Percentiles rank a stretch among this genome's conserved stretches.
Evolutionary conservation across 2,888 invertebrate genomes (phyloP).

Genomic region (Ophion obscuratus): DNA sequence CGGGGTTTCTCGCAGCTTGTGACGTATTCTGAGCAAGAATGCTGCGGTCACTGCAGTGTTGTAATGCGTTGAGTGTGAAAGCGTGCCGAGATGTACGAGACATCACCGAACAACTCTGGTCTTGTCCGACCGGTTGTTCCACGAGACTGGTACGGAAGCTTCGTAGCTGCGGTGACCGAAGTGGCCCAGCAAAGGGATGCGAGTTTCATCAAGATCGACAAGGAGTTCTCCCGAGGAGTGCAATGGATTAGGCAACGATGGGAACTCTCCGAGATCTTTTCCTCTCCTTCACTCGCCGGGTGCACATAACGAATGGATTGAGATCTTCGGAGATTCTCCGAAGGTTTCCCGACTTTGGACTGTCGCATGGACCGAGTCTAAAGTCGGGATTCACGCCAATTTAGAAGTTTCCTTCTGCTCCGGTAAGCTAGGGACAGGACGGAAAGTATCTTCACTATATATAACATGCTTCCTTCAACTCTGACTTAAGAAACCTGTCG

Average conservation of each 20-base stretch:
- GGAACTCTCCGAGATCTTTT: conserved; percentile 12
- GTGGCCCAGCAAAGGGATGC: conserved; percentile 51
- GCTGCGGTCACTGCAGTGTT: conserved; percentile 13
- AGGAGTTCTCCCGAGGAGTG: conserved; percentile 37
- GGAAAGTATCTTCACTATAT: conserved; percentile 40
- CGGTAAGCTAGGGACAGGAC: conserved; percentile 14
- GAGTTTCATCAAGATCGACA: conserved; percentile 60
- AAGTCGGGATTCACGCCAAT: conserved; percentile 48
- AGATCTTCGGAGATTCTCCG: conserved; percentile 53
- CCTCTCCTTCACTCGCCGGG: conserved; percentile 29
- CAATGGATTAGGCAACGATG: conserved; percentile 9
- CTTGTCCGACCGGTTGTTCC: conserved; percentile 21
- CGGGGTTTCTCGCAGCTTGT: conserved; percentile 7
- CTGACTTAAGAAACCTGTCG: conserved; percentile 31
- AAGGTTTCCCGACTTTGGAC: conserved; percentile 24
- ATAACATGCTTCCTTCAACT: conserved; percentile 28
- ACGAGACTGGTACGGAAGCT: conserved; percentile 23
- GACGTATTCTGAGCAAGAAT: conserved; percentile 11
- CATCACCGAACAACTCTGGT: conserved; percentile 45
- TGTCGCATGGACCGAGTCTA: conserved; percentile 2
- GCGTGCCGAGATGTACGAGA: conserved; percentile 23
- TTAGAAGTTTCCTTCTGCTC: conserved; percentile 43
- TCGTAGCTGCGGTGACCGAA: conserved; percentile 48
- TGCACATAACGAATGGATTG: conserved; percentile 50
- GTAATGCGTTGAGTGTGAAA: conserved; percentile 32